Percentiles rank a stretch among this genome's conserved stretches.
These are phyloP conservation scores for Adelognathus sp. DNA, from an alignment of 2,888 invertebrate genomes.

Conservation along the genomic window DNA sequence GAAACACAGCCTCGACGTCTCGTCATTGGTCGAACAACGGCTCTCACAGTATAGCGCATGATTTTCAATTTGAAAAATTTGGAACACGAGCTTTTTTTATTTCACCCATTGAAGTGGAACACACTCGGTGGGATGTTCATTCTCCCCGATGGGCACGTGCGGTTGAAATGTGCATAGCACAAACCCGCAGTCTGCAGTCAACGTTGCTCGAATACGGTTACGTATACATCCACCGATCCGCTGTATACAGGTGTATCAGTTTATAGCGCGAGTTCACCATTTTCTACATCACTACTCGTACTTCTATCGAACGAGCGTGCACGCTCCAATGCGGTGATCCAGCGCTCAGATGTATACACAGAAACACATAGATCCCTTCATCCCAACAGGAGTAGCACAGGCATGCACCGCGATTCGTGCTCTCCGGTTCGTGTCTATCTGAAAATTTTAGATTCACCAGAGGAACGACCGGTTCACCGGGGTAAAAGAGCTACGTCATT, in stretches of 20 bases:
- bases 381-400: conserved; percentile 33
- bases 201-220: not conserved
- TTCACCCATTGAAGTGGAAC: not conserved
- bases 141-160: not conserved
- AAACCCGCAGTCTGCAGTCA: conserved; percentile 1
- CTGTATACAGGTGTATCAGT: conserved; percentile 26
- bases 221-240: not conserved
- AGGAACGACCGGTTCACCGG: conserved; percentile 21
- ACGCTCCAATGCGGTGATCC: conserved; percentile 51
- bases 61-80: not conserved
- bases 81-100: not conserved
- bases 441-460: conserved; percentile 42
- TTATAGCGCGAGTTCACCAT: conserved; percentile 27
- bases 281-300: conserved; percentile 44
- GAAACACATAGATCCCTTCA: conserved; percentile 39
- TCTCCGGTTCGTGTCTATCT: conserved; percentile 39
- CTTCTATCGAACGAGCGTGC: conserved; percentile 45
- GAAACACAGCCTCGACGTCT: not conserved
- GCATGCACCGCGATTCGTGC: conserved; percentile 50
- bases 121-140: not conserved
- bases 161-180: not conserved
- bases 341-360: conserved; percentile 47
- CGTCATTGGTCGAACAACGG: not conserved
- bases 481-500: conserved; percentile 24
- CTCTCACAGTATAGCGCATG: not conserved